Evolutionary conservation across 2,113 vertebrate genomes (phyloP), one percentile per base, ranked within the genome.

Genomic region (Climacteris rufus): DNA sequence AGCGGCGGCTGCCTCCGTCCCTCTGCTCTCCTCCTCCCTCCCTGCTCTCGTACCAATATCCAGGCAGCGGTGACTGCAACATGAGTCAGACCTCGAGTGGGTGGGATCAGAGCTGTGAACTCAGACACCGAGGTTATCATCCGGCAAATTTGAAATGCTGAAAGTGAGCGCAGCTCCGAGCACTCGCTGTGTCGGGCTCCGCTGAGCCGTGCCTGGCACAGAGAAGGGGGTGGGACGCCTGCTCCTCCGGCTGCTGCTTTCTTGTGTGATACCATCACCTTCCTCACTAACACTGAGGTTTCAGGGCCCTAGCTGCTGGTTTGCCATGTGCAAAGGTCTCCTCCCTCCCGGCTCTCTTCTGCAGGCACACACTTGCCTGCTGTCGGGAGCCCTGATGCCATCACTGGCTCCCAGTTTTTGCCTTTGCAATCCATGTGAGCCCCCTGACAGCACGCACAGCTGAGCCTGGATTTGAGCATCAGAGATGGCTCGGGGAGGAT

Each of bases 71-170:
- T 95, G 95, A 84, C 81, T 93, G 91, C 75, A 79, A 70, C 75
- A 25, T 95, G 93, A 97, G 86, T 96, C 96, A 96, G 90, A 83
- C 20, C 86, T 90, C 76, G 18, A 89, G 92, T 93, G 95, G 94
- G 96, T 81, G 95, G 96, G 94, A 89, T 89, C 90, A 69, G 79
- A 72, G 81, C 91, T 16, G 47, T 4, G 80, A 82, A n/a, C 91
- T 71, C 89, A 25, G 66, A 14, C 69, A 15, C 68, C 0, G 70
- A 64, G 89, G 94, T 94, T 96, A 92, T 88, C 93, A 86, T 82
- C 94, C 81, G 83, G 86, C 79, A 95, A 87, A 87, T 89, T 92
- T 94, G 89, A 94, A 94, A 93, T 2, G 65, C 49, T 28, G 14
- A 53, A 44, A 87, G 71, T 3, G 71, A 89, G 75, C 44, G 0